Evolutionary conservation across 2,113 vertebrate genomes (phyloP).

Genomic region (Lontra canadensis): DNA sequence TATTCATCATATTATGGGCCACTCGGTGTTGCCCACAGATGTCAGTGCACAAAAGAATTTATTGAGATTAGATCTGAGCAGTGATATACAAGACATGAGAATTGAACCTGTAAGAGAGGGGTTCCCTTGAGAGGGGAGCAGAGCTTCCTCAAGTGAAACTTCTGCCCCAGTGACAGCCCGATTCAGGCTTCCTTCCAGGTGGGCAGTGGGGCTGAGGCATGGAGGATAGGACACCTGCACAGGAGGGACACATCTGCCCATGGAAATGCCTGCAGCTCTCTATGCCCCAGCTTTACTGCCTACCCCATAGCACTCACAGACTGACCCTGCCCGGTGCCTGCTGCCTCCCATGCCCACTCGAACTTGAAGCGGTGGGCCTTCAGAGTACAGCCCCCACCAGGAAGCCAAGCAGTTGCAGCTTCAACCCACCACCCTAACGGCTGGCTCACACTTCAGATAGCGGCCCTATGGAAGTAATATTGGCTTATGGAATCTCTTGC

Average conservation of each 20-base stretch:
- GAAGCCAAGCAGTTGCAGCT: neutral
- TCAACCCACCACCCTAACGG: neutral
- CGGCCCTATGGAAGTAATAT: fast-evolving
- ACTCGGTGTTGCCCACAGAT: neutral
- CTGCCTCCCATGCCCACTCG: fast-evolving
- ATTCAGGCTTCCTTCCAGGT: neutral
- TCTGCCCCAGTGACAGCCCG: neutral
- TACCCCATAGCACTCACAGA: neutral
- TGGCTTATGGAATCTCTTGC: neutral
- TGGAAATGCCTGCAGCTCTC: neutral
- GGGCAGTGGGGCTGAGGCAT: neutral
- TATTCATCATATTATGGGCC: neutral
- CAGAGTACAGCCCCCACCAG: neutral
- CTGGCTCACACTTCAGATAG: neutral
- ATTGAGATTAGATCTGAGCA: neutral
- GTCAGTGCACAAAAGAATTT: neutral
- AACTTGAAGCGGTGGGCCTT: neutral
- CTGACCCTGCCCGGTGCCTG: neutral
- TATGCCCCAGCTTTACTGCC: neutral
- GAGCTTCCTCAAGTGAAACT: neutral
- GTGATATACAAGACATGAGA: neutral
- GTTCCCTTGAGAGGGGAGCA: neutral
- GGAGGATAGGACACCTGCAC: neutral
- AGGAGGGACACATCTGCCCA: neutral
- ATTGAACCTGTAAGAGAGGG: neutral